These are phyloP conservation scores for Goniozus legneri DNA, from an alignment of 1,140 invertebrate genomes.

Conservation along the genomic window DNA sequence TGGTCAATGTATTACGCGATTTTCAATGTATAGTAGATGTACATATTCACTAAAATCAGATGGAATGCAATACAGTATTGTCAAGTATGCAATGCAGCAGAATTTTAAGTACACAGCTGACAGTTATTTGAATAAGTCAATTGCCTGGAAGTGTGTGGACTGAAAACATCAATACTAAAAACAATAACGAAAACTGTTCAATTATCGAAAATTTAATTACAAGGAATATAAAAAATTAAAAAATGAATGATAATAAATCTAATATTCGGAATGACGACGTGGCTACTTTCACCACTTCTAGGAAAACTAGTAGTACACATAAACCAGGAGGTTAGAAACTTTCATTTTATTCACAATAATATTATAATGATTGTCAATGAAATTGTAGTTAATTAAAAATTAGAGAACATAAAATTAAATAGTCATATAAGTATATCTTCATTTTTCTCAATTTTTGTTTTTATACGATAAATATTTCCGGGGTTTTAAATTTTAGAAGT, in stretches of 20 bases:
- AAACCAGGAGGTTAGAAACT: background rate
- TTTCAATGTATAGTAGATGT: too few species aligned
- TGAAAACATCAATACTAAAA: too few species aligned
- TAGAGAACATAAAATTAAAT: background rate
- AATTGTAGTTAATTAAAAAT: background rate
- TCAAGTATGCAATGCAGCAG: too few species aligned
- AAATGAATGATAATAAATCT: background rate
- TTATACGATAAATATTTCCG: background rate
- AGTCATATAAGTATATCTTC: background rate
- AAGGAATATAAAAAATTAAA: too few species aligned
- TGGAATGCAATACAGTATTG: too few species aligned
- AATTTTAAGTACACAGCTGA: too few species aligned
- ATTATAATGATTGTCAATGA: background rate
- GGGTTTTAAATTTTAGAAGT: conserved; percentile 22
- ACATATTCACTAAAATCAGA: too few species aligned
- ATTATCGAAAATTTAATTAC: too few species aligned
- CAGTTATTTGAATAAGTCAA: too few species aligned
- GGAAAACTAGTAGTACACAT: background rate
- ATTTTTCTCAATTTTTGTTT: background rate
- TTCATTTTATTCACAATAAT: background rate
- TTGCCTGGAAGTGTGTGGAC: too few species aligned
- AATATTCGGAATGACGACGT: background rate
- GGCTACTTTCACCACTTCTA: background rate
- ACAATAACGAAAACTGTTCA: too few species aligned
- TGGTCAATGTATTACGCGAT: too few species aligned